phyloP scores from a whole-genome alignment of 1,140 invertebrate species.

The Ganaspis sp. region DNA sequence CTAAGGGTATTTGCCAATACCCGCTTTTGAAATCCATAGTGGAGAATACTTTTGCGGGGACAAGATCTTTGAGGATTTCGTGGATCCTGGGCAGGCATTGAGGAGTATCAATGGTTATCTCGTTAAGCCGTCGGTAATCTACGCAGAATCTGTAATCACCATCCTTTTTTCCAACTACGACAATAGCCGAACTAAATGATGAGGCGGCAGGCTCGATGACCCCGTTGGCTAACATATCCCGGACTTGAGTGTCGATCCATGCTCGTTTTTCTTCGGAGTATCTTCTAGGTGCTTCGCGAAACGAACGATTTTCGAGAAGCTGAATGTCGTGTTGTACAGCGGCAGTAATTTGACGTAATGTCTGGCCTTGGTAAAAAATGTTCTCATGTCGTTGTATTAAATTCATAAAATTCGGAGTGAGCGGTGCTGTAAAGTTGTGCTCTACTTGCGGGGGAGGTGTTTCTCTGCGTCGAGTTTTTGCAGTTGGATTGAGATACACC shows the following conservation, averaged over 20 bases:
- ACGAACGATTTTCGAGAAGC: too few species aligned
- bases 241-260: not conserved
- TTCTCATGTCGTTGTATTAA: too few species aligned
- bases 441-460: too few species aligned
- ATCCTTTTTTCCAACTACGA: not conserved
- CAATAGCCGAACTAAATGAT: not conserved
- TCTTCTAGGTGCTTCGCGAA: too few species aligned
- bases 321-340: too few species aligned
- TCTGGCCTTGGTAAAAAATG: too few species aligned
- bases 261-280: too few species aligned
- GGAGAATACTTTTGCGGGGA: not conserved
- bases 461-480: too few species aligned
- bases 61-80: not conserved
- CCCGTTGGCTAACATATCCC: not conserved
- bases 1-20: not conserved
- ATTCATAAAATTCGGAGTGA: too few species aligned
- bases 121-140: not conserved
- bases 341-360: too few species aligned
- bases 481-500: too few species aligned
- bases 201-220: not conserved
- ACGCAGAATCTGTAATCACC: not conserved
- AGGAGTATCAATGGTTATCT: not conserved
- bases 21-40: not conserved
- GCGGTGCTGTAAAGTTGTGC: too few species aligned
- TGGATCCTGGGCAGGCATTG: not conserved